A percentile compares a stretch with the other conserved stretches of the same genome.
Evolutionary conservation across 2,888 invertebrate genomes (phyloP).

Genomic region (Limnephilus marmoratus): DNA sequence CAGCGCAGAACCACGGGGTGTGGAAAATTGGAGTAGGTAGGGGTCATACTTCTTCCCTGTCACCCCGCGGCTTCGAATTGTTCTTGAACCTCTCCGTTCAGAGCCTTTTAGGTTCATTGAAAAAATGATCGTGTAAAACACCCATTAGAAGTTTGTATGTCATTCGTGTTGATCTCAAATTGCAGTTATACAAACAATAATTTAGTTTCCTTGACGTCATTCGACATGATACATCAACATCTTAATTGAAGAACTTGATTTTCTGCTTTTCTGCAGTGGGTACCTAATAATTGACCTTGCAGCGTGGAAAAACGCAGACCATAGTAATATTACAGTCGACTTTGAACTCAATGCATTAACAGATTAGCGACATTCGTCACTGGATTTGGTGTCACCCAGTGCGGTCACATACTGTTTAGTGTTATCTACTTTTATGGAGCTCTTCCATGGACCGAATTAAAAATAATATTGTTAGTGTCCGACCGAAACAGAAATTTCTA

Average conservation of each 20-base stretch:
- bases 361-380: neutral
- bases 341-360: neutral
- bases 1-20: too few species aligned
- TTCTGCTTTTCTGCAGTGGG: neutral
- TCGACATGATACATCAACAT: neutral
- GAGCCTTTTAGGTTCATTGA: too few species aligned
- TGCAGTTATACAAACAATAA: neutral
- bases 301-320: neutral
- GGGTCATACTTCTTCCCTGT: too few species aligned
- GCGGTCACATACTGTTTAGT: neutral
- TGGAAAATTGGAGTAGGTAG: too few species aligned
- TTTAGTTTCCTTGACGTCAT: neutral
- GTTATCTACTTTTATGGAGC: neutral
- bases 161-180: neutral
- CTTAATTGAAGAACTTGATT: neutral
- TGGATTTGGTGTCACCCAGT: neutral
- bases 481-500: too few species aligned
- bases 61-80: too few species aligned
- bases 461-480: too few species aligned
- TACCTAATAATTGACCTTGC: neutral
- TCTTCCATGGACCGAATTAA: neutral
- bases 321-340: neutral
- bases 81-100: too few species aligned
- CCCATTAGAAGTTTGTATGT: neutral
- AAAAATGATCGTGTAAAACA: too few species aligned